These are phyloP conservation scores for Thumatha senex DNA, from an alignment of 2,888 invertebrate species.

Conservation along the genomic window DNA sequence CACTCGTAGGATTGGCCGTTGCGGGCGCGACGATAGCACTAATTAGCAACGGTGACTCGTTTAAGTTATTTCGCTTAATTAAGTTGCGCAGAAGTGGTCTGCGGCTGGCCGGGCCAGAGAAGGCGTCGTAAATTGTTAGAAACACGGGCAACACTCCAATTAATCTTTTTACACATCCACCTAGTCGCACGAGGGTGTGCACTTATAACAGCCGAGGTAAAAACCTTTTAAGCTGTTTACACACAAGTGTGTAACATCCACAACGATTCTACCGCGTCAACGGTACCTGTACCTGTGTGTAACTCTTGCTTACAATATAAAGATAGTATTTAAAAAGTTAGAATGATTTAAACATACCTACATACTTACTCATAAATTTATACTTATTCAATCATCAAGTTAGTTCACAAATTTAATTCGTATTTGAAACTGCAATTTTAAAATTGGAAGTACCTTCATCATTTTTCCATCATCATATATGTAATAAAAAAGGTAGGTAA, in stretches of 20 bases:
- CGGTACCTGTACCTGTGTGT: background rate
- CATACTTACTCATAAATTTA: background rate
- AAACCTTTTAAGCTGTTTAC: conserved; percentile 61
- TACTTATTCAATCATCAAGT: conserved; percentile 9
- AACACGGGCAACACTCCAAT: conserved; percentile 79
- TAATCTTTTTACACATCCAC: conserved; percentile 83
- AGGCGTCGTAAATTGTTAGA: conserved; percentile 79
- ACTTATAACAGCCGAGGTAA: conserved; percentile 68
- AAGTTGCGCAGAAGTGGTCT: conserved; percentile 82
- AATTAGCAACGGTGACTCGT: conserved; percentile 81
- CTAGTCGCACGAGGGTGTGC: conserved; percentile 73
- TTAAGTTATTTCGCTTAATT: conserved; percentile 83
- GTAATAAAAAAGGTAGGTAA: too few relatives aligned
- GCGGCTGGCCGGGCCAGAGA: conserved; percentile 72
- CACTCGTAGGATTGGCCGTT: conserved; percentile 76
- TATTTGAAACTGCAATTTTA: too few relatives aligned
- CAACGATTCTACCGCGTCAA: conserved; percentile 12
- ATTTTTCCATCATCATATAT: too few relatives aligned
- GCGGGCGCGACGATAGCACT: conserved; percentile 71
- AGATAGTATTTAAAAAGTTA: background rate
- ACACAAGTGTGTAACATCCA: conserved; percentile 42
- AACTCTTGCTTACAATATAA: background rate
- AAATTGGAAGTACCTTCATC: too few relatives aligned
- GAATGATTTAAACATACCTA: background rate
- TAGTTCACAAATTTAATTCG: too few relatives aligned